Percentiles rank a stretch among this genome's conserved stretches.
These are phyloP conservation scores for Drosophila prostipennis DNA, from an alignment of 2,888 invertebrate species.

Conservation along the genomic window DNA sequence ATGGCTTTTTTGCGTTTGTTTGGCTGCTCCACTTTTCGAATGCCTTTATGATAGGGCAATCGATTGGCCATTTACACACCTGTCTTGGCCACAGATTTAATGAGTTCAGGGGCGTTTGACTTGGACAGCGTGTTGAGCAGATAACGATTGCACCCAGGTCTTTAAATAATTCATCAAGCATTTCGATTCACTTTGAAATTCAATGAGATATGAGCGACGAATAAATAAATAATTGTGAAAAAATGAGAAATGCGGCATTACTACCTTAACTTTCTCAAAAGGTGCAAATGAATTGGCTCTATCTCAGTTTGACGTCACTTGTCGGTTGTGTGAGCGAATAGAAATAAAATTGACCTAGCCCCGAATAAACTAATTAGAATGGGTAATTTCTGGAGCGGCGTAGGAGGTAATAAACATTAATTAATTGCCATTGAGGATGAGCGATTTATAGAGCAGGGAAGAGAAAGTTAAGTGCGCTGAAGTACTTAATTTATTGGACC, in stretches of 20 bases:
- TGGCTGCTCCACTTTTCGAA: constrained; percentile 7
- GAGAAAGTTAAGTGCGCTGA: constrained; percentile 11
- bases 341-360: constrained; percentile 29
- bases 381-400: constrained; percentile 5
- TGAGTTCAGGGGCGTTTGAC: constrained; percentile 37
- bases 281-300: constrained; percentile 26
- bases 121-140: constrained; percentile 6
- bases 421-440: constrained; percentile 10
- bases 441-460: not conserved
- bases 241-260: constrained; percentile 8
- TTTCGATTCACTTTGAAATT: constrained; percentile 28
- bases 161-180: constrained; percentile 38
- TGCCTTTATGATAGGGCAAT: constrained; percentile 35
- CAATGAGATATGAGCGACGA: constrained; percentile 13
- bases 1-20: constrained; percentile 26
- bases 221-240: constrained; percentile 32
- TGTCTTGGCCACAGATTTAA: constrained; percentile 11
- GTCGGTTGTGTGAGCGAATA: constrained; percentile 9
- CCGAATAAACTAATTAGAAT: constrained; percentile 40
- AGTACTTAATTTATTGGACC: constrained; percentile 59
- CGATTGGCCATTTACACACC: constrained; percentile 32
- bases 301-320: constrained; percentile 26
- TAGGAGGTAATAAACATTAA: constrained; percentile 15
- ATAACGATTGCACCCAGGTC: constrained; percentile 31
- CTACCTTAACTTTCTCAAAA: constrained; percentile 12